Evolutionary conservation across 2,888 invertebrate species (phyloP), one percentile per base, ranked within the genome.

Genomic region (Tiphia femorata): DNA sequence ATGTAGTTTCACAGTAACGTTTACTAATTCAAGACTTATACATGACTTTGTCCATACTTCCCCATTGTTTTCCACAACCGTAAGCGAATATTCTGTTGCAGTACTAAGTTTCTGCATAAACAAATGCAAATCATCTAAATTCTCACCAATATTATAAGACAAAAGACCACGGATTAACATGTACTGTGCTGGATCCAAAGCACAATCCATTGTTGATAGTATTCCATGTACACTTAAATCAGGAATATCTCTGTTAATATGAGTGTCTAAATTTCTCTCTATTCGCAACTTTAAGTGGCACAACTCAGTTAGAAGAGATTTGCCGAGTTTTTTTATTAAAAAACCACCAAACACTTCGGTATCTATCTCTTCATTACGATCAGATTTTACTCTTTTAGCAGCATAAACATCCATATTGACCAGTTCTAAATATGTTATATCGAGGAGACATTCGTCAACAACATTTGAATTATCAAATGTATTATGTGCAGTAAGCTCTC

Each of bases 71-170:
- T 73, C 52, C 0, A 38, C 21, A 0, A 42, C 38, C 0, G 63
- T 57, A 14, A 68, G 64, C 0, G 65, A 62, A 14, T 70, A 76
- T 1, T 75, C 76, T 0, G 54, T 57, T 0, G 59, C 78, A 60
- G 59, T 76, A 55, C 62, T 77, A 44, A 73, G 8, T 25, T 82
- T 77, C 10, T 78, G 75, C 60, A 77, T 72, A 21, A 78, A 77
- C 2, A 64, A 52, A 62, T 64, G 84, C 41, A 91, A 86, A 67
- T 91, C 90, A 63, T 92, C 92, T 10, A 93, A 87, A 70, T 88
- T 87, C 84, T 97, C 97, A 1, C 95, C 96, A 62, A 98, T 89
- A 85, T 98, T 98, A 84, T 94, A 93, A 1, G 91, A 88, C 5
- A 98, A 86, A 56, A 98, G 88, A 14, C 96, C 97, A 58, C 94